Evolutionary conservation across 2,113 vertebrate genomes (phyloP).

Genomic region (Cepphus grylle): DNA sequence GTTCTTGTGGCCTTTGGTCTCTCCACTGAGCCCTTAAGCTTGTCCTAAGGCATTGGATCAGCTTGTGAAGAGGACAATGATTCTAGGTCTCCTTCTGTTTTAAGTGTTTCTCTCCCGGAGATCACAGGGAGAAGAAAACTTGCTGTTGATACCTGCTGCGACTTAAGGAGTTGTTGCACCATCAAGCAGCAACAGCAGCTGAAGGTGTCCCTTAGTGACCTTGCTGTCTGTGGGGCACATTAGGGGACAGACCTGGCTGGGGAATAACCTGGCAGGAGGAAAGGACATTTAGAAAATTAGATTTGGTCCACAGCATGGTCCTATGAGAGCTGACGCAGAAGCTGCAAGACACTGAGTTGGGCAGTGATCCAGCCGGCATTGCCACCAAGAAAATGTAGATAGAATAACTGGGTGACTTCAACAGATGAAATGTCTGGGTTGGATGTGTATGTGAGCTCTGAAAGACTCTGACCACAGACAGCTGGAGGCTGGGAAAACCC

Average conservation of each 20-base stretch:
- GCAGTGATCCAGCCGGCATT: neutral
- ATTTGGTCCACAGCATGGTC: neutral
- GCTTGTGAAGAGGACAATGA: neutral
- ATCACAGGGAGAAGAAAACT: neutral
- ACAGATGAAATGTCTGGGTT: neutral
- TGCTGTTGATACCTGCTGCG: neutral
- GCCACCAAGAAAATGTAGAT: neutral
- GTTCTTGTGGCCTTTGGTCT: constrained; percentile 13
- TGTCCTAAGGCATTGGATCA: neutral
- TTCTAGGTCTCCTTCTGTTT: neutral
- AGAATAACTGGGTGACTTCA: neutral
- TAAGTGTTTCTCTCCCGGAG: neutral
- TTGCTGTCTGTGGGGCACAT: rapidly evolving
- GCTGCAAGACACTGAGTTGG: neutral
- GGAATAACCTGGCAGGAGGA: neutral
- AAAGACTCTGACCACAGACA: neutral
- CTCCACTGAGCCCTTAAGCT: neutral
- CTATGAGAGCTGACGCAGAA: neutral
- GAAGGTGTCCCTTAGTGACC: neutral
- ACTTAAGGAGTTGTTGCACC: neutral
- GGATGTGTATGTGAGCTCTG: neutral
- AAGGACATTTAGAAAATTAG: rapidly evolving
- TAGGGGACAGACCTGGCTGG: neutral
- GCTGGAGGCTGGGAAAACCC: neutral
- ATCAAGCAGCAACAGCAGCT: neutral